Evolutionary conservation across 1,140 invertebrate genomes (phyloP).

Genomic region (Sweltsa coloradensis): DNA sequence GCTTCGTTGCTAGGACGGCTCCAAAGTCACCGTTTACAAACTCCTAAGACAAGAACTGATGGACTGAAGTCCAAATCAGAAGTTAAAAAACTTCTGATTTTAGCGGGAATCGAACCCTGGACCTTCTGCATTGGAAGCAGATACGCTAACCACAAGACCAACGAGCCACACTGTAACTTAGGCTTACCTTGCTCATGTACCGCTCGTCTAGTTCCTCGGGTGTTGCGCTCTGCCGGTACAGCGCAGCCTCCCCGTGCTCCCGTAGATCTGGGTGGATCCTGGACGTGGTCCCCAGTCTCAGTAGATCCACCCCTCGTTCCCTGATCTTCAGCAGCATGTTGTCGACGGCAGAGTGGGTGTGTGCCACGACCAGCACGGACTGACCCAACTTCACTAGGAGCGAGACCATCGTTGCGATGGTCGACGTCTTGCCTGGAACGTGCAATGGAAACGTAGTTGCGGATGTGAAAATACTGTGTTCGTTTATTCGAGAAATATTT

Average conservation of each 20-base stretch:
- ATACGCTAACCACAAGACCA: too few species aligned
- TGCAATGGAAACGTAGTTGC: too few species aligned
- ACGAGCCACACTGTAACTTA: too few species aligned
- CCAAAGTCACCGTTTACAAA: too few species aligned
- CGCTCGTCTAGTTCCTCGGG: constrained; percentile 45
- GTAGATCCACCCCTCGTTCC: constrained; percentile 48
- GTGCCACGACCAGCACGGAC: constrained; percentile 76
- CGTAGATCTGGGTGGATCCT: constrained; percentile 48
- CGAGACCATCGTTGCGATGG: constrained; percentile 69
- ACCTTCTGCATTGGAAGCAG: too few species aligned
- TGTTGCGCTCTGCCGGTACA: constrained; percentile 40
- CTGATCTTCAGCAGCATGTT: constrained; percentile 72
- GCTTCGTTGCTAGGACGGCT: too few species aligned
- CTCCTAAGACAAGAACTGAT: too few species aligned
- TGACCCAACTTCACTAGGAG: constrained; percentile 55
- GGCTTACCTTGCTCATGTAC: constrained; percentile 55
- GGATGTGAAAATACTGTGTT: too few species aligned
- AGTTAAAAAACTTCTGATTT: too few species aligned
- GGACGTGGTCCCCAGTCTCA: constrained; percentile 53
- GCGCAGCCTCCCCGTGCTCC: constrained; percentile 35
- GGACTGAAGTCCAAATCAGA: too few species aligned
- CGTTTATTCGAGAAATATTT: too few species aligned
- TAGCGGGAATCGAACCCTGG: too few species aligned
- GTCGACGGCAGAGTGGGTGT: constrained; percentile 90
- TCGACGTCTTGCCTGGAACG: constrained; percentile 87